Base-by-base conservation (phyloP, 2,888 invertebrate species). In the Drosophila vallismaia region DNA sequence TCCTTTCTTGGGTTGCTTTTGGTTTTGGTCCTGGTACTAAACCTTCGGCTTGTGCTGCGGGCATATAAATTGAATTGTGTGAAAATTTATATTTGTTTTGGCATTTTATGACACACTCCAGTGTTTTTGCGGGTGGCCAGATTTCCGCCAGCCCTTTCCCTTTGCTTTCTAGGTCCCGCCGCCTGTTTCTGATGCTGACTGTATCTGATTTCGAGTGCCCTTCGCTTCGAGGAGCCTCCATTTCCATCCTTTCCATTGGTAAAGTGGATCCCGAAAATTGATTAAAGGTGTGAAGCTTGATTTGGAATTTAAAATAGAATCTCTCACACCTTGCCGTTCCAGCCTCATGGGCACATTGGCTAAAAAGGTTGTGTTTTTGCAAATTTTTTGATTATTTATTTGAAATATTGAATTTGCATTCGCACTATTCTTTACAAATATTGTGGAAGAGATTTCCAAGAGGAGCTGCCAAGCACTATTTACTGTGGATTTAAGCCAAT, bases 281-380 rank as follows among this genome's bases (percentile, higher is more conserved):
- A 86, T 86, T 83, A 74, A 83, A 84, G 80, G 78, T 80, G 71
- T 44, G 59, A 31, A 48, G 38, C 42, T 58, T 12, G 48, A 86
- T 75, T 75, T 64, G 59, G 68, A 86, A 83, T 80, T 86, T 80
- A 74, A 86, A 82, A 58, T 56, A 69, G 68, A 19, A 24, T 44
- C 44, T 4, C 54, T 42, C 51, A 54, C 38, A 31, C 58, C n/a
- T 33, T 36, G n/a, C n/a, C n/a, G 12, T 36, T n/a, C 36, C n/a
- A 36, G 33, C 33, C 33, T 10, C 12, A 36, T 24, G 24, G 44
- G 44, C 44, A 44, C 24, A 44, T 5, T 44, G 44, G 44, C 6
- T 0, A 5, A n/a, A n/a, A 12, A 36, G 36, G 6, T 6, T 5
- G 12, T 6, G 10, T 33, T 33, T 33, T 1, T 10, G 33, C 0